Evolutionary conservation across 2,113 vertebrate genomes (phyloP), one percentile per base, ranked within the genome.

Genomic region (Eonycteris spelaea): DNA sequence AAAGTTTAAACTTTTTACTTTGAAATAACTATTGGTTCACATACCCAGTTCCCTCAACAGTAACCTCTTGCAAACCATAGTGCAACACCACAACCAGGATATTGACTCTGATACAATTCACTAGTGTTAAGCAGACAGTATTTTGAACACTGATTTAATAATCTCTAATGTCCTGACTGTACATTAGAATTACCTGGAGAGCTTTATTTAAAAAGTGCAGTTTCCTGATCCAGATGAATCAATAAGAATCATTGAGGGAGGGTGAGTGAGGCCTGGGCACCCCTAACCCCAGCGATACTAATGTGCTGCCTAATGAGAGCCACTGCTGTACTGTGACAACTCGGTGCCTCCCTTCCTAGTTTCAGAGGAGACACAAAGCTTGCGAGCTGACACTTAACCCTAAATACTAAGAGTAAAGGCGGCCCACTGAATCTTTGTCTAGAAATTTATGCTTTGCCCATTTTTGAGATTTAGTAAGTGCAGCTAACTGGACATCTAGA

Each of bases 391-490:
- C 89, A 92, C 16, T 70, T 51, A 88, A 88, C n/a, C 48, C 7
- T 33, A 75, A 9, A 14, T 70, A 61, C 6, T 70, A 88, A 96
- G 43, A 77, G n/a, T 68, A 21, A 85, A 93, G 63, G 73, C 63
- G 75, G 45, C 0, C 33, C 74, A 59, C 9, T 55, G 87, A 88
- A 51, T 70, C 33, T 57, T 61, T 24, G 51, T 92, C 40, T 86
- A 84, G n/a, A 77, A 95, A 77, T 75, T 3, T 26, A 51, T 75
- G 26, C 65, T 92, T 75, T 71, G 30, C n/a, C 3, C 38, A 85
- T 93, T 94, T 85, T 96, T 10, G 95, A 94, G 84, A 95, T 82
- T 93, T 84, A 92, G 40, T 26, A 94, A 93, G 35, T 57, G 5
- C 5, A 18, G 45, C 94, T 92, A 80, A 85, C 59, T 67, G 70